Conservation (phyloP, 1,140 invertebrate species). For the Meloidogyne floridensis region DNA sequence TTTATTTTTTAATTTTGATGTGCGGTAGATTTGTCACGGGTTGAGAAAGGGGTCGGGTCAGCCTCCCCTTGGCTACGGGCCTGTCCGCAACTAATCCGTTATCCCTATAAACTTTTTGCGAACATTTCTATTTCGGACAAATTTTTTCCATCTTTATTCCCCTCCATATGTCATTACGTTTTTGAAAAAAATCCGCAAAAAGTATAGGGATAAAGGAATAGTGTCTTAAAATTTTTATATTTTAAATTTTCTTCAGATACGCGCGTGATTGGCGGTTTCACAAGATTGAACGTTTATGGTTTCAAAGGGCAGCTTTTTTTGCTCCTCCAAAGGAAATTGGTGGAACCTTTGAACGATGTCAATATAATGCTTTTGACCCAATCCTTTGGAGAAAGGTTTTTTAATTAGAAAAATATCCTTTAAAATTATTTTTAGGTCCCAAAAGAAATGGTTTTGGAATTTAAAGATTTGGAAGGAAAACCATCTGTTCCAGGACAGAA, state of each 20-base stretch:
- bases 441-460: constrained; percentile 59
- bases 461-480: constrained; percentile 57
- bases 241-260: constrained; percentile 72
- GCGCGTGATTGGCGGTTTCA: constrained; percentile 98
- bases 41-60: too few relatives aligned
- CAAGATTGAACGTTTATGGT: constrained; percentile 98
- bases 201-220: too few relatives aligned
- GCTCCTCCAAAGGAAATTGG: constrained; percentile 77
- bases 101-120: too few relatives aligned
- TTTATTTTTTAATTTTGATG: background rate
- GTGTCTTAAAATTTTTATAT: too few relatives aligned
- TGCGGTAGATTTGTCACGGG: constrained; percentile 18
- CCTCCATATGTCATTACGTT: too few relatives aligned
- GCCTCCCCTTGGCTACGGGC: too few relatives aligned
- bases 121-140: too few relatives aligned
- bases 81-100: too few relatives aligned
- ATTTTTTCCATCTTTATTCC: too few relatives aligned
- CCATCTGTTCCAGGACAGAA: constrained; percentile 36
- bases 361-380: constrained; percentile 97
- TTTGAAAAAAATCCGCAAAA: too few relatives aligned
- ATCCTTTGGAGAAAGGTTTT: constrained; percentile 70
- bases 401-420: background rate
- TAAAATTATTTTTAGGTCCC: constrained; percentile 49
- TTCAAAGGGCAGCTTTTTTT: constrained; percentile 78
- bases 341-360: constrained; percentile 89